Evolutionary conservation across 2,113 vertebrate genomes (phyloP), one percentile per base, ranked within the genome.

Genomic region (Pica pica): DNA sequence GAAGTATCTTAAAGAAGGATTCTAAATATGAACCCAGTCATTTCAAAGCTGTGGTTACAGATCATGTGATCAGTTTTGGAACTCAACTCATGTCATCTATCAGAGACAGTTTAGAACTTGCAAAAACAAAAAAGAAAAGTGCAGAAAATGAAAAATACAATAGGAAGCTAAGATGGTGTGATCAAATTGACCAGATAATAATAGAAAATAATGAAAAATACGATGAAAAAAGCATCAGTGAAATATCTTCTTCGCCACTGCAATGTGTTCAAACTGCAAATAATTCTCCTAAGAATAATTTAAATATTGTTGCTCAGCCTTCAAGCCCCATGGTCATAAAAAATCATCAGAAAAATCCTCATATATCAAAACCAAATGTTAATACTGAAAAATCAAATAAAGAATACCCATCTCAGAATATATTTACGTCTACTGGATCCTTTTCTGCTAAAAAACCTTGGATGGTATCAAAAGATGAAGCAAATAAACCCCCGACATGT

Each of bases 1-100:
- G 98, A 97, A 98, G 99, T 74, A 99, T 99, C 92, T 98, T 99
- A 87, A 99, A 99, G 94, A 99, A 99, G 70, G 96, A 97, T 42
- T 98, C 98, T 71, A 98, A 98, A 81, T 98, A 97, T 61, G 90
- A 97, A 68, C 90, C 94, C 28, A 68, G 79, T 78, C 78, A 94
- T 85, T 52, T 93, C 37, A 89, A 97, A 35, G 59, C 95, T 69
- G 24, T 94, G 39, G 78, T 98, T 75, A 83, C 71, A 21, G 96
- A 97, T 55, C 97, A 90, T 6, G 82, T 91, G 74, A 94, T 98
- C 53, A 92, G 76, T 68, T 98, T 98, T 93, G 97, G 98, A 79
- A 97, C 96, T 93, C 97, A 92, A 39, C 92, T 97, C 31, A 95
- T 98, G 33, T 94, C 97, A 81, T 96, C 97, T 61, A 97, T 99